Evolutionary conservation across 2,113 vertebrate species (phyloP).

Genomic region (Siphamia tubifer): DNA sequence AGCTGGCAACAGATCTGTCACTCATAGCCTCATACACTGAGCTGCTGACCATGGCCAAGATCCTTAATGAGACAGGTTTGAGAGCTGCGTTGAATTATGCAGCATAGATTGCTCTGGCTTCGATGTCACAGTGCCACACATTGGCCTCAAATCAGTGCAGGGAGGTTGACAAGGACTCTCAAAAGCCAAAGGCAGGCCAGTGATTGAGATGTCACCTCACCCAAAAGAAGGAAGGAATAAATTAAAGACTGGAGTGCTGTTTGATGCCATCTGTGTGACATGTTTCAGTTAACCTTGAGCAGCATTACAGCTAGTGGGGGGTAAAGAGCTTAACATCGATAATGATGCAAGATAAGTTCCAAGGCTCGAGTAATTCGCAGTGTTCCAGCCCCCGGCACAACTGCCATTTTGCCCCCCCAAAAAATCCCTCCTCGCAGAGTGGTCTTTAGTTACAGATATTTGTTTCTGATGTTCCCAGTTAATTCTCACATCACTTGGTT

Average conservation of each 20-base stretch:
- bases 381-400: background rate
- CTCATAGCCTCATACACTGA: slow-evolving; percentile 45
- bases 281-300: slow-evolving; percentile 16
- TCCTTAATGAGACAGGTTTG: slow-evolving; percentile 73
- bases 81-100: slow-evolving; percentile 74
- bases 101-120: slow-evolving; percentile 56
- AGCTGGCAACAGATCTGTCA: slow-evolving; percentile 64
- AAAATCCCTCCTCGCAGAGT: too few species aligned
- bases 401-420: background rate
- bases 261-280: slow-evolving; percentile 28
- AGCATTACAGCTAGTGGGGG: background rate
- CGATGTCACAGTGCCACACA: slow-evolving; percentile 24
- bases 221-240: slow-evolving; percentile 31
- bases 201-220: slow-evolving; percentile 49
- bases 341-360: background rate
- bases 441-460: background rate
- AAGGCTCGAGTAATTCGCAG: background rate
- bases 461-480: background rate
- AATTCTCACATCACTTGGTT: background rate
- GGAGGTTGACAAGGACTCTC: slow-evolving; percentile 51
- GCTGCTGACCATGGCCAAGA: slow-evolving; percentile 58
- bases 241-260: slow-evolving; percentile 36
- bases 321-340: background rate
- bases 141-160: slow-evolving; percentile 59
- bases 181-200: slow-evolving; percentile 51